Conservation (phyloP, 2,888 invertebrate genomes). For the Galeruca laticollis region DNA sequence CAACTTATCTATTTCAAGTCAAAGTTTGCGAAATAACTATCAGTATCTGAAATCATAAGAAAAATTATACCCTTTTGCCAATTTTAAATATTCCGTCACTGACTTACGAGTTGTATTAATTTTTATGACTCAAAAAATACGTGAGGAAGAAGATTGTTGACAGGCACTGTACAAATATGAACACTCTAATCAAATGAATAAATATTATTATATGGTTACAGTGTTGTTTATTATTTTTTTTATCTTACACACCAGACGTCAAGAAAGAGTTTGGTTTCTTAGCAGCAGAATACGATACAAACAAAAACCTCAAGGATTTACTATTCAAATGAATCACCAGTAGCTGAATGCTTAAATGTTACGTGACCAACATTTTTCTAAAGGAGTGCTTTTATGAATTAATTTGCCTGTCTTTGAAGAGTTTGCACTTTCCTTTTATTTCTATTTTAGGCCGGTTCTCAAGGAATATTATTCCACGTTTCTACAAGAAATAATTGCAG, state of each 20-base stretch:
- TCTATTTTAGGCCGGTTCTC: not conserved
- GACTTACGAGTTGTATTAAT: no score
- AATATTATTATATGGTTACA: not conserved
- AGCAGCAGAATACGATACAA: slow-evolving; percentile 39
- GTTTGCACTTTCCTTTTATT: slow-evolving; percentile 19
- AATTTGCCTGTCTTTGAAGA: slow-evolving; percentile 30
- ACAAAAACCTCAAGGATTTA: slow-evolving; percentile 36
- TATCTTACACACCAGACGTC: not conserved
- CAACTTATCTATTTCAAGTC: no score
- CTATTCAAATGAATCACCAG: slow-evolving; percentile 37
- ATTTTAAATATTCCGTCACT: no score
- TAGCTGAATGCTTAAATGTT: slow-evolving; percentile 28
- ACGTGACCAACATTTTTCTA: slow-evolving; percentile 23
- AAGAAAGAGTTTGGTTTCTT: slow-evolving; percentile 23
- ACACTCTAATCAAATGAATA: not conserved
- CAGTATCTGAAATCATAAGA: no score
- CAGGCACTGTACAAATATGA: not conserved
- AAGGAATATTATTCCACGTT: no score
- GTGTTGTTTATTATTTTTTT: not conserved
- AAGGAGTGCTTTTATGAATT: slow-evolving; percentile 30
- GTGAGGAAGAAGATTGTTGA: not conserved
- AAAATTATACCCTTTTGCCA: no score
- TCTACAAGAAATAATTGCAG: no score
- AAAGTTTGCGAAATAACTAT: no score
- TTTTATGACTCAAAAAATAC: not conserved